Evolutionary conservation across 2,888 invertebrate genomes (phyloP), one percentile per base, ranked within the genome.

Genomic region (Thymelicus acteon): DNA sequence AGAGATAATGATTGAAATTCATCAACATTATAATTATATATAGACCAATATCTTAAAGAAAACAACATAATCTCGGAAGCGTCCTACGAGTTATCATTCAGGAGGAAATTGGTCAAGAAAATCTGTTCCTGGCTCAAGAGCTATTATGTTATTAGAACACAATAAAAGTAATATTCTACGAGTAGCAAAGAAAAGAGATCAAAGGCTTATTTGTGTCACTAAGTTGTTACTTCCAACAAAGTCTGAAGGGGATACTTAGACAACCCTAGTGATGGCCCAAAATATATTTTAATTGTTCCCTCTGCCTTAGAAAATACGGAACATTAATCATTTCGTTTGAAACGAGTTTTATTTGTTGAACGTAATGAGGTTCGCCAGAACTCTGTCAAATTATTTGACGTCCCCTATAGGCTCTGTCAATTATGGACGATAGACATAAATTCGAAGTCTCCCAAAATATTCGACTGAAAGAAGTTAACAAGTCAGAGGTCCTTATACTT

Each of bases 241-340:
- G 48, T 19, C 31, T 49, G n/a, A 62, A 49, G 10, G n/a, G 31
- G 15, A 47, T 62, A 48, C 31, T 48, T 19, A 62, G 62, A 62
- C 62, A 49, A 49, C 37, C 15, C 48, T 48, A 62, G 62, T 47
- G n/a, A 37, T 10, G n/a, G 62, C 31, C 48, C 37, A 13, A 37
- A 62, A 49, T 62, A 12, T 49, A 48, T 49, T 62, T 49, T 49
- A 49, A 62, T 62, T 62, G 48, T 62, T 62, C 37, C 15, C 15
- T 10, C n/a, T 13, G n/a, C 61, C 31, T 49, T 37, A 37, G 37
- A 48, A 62, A 49, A 37, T 37, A 62, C 0, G n/a, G 49, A 13
- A 62, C 37, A 49, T 62, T 54, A 54, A 54, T 54, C 54, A 54
- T 54, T 54, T 24, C 19, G 5, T 24, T 24, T 5, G 24, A 24